Evolutionary conservation across 2,888 invertebrate species (phyloP).

Genomic region (Heliconius cydno): DNA sequence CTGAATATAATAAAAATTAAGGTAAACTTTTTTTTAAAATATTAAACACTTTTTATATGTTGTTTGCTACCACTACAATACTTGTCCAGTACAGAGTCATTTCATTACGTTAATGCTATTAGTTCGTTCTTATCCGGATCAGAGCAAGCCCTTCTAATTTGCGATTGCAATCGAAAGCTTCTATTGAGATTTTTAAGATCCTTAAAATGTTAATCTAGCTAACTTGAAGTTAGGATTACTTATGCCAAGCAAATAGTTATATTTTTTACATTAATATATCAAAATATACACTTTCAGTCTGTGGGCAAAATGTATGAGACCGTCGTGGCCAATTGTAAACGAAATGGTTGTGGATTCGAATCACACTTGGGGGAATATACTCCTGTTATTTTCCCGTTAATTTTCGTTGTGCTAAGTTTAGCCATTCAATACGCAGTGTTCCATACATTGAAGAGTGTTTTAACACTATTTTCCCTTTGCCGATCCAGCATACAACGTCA

Average conservation of each 20-base stretch:
- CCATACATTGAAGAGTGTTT: not conserved
- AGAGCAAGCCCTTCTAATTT: slow-evolving; percentile 36
- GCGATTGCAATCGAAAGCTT: slow-evolving; percentile 30
- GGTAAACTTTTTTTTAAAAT: too few relatives aligned
- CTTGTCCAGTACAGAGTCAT: slow-evolving; percentile 18
- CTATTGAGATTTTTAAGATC: not conserved
- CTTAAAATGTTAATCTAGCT: slow-evolving; percentile 1
- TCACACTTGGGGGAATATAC: not conserved
- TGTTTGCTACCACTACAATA: slow-evolving; percentile 27
- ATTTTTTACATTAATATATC: too few relatives aligned
- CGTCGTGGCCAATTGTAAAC: too few relatives aligned
- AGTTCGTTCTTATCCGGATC: slow-evolving; percentile 35
- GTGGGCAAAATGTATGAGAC: too few relatives aligned
- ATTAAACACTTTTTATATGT: not conserved
- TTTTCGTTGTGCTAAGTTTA: too few relatives aligned
- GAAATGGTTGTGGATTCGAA: not conserved
- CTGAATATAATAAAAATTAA: too few relatives aligned
- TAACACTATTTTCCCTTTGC: not conserved
- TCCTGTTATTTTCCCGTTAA: not conserved
- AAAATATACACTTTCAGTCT: too few relatives aligned
- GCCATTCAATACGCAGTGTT: not conserved
- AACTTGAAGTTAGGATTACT: not conserved
- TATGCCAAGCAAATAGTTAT: not conserved
- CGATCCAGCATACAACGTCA: not conserved
- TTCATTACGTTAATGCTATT: slow-evolving; percentile 38